These are phyloP conservation scores for Sebastes paucispinis DNA, from an alignment of 2,797 vertebrate genomes.

Conservation along the genomic window DNA sequence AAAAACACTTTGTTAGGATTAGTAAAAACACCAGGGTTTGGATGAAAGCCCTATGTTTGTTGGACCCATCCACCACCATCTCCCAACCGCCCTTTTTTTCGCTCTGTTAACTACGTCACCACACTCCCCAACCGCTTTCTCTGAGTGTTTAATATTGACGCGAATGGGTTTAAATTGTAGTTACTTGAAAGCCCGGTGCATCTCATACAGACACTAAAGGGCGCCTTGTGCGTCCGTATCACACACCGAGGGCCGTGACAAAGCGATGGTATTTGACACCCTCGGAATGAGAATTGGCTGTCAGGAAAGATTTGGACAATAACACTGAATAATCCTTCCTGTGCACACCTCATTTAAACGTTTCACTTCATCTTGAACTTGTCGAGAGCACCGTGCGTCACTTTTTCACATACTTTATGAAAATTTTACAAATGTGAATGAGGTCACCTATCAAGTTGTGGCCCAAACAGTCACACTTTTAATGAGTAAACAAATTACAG, in stretches of 20 bases:
- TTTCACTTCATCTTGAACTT: background rate
- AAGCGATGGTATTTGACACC: background rate
- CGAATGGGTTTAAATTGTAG: background rate
- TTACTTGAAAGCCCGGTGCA: background rate
- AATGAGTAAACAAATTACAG: constrained; percentile 19
- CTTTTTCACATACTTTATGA: background rate
- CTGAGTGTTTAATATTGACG: too few species aligned
- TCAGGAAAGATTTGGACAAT: background rate
- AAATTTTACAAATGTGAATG: background rate
- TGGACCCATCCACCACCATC: background rate
- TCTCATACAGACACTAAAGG: background rate
- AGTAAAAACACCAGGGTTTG: background rate
- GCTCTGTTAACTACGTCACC: background rate
- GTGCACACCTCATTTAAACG: background rate
- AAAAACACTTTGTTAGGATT: background rate
- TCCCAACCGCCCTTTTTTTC: too few species aligned
- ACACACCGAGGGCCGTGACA: background rate
- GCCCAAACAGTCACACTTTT: constrained; percentile 1
- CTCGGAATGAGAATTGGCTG: background rate
- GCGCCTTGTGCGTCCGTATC: background rate
- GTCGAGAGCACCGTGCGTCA: background rate
- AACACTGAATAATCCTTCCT: background rate
- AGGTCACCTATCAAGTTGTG: background rate
- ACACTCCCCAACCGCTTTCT: too few species aligned
- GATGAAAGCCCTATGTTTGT: background rate